These are phyloP conservation scores for Natrix natrix DNA, from an alignment of 2,797 vertebrate species.

Conservation along the genomic window DNA sequence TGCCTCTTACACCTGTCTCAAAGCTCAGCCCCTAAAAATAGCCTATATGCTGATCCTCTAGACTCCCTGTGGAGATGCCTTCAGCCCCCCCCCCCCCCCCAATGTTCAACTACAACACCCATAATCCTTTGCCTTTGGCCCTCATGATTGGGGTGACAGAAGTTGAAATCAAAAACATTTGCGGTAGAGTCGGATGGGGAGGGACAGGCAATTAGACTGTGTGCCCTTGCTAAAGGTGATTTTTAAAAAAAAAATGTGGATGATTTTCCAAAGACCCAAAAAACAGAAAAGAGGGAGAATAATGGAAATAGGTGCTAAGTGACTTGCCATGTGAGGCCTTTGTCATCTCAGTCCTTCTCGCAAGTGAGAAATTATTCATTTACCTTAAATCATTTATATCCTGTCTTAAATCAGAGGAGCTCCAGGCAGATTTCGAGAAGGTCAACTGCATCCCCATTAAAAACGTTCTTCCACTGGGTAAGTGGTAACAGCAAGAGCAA, in stretches of 20 bases:
- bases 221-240: background rate
- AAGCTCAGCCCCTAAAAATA: background rate
- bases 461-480: background rate
- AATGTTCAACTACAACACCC: background rate
- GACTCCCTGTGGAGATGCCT: background rate
- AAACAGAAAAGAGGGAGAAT: background rate
- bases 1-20: background rate
- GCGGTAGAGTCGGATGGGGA: background rate
- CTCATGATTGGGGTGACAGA: background rate
- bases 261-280: slow-evolving; percentile 15
- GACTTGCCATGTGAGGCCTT: background rate
- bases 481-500: background rate
- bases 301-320: background rate
- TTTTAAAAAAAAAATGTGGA: slow-evolving; percentile 26
- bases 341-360: background rate
- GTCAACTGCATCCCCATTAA: background rate
- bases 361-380: background rate
- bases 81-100: background rate
- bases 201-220: background rate
- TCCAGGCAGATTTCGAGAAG: background rate
- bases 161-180: background rate
- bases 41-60: background rate
- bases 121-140: background rate
- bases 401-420: background rate
- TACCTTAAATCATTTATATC: background rate